Evolutionary conservation across 92 coral and sea anemone species (phyloP).

Genomic region (Zoanthus solanderi): DNA sequence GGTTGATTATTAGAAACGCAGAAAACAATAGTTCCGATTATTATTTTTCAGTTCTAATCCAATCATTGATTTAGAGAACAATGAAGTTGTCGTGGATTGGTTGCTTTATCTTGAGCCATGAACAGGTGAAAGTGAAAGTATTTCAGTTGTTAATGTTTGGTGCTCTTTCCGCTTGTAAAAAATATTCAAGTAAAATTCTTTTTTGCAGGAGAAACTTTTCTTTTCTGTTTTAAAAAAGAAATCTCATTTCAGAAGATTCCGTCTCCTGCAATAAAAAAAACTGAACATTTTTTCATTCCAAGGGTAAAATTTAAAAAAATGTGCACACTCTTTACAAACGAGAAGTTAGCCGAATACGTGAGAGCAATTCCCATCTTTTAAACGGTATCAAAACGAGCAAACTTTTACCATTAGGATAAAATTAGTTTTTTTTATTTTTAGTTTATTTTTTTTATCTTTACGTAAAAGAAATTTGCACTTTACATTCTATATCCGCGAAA

Average conservation of each 20-base stretch:
- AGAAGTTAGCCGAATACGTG: too few relatives aligned
- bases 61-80: conserved; percentile 27
- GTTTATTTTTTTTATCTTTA: too few relatives aligned
- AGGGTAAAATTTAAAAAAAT: neutral
- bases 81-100: conserved; percentile 24
- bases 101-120: neutral
- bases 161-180: neutral
- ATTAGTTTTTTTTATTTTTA: too few relatives aligned
- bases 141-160: neutral
- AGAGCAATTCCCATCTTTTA: too few relatives aligned
- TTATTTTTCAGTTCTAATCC: neutral
- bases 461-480: too few relatives aligned
- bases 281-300: neutral
- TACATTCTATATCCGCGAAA: too few relatives aligned
- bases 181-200: neutral
- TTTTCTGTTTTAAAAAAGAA: neutral
- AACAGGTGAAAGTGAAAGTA: conserved; percentile 23
- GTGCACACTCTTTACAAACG: too few relatives aligned
- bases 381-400: too few relatives aligned
- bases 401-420: too few relatives aligned
- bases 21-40: neutral
- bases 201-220: neutral
- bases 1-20: conserved; percentile 3
- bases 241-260: neutral
- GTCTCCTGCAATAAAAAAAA: neutral